These are phyloP conservation scores for Vulpes ferrilata DNA, from an alignment of 2,113 vertebrate genomes.

Conservation along the genomic window DNA sequence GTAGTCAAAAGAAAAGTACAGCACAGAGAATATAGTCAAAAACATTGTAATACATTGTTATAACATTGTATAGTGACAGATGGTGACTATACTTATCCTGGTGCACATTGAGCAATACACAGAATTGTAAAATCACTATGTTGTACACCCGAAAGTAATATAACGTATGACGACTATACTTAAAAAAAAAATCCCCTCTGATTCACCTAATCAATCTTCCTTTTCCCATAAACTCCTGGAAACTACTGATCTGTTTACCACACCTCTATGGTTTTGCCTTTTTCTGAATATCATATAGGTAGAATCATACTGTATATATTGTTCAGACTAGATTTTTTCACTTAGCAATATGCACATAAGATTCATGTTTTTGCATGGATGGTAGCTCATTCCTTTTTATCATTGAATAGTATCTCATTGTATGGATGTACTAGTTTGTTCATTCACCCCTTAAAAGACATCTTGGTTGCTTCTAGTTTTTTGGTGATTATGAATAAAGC, in stretches of 20 bases:
- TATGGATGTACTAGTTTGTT: not conserved
- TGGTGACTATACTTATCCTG: not conserved
- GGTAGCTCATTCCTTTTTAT: not conserved
- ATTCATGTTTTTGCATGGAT: not conserved
- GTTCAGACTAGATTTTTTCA: not conserved
- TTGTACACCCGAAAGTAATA: not conserved
- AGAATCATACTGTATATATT: not conserved
- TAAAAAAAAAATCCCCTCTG: not conserved
- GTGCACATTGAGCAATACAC: not conserved
- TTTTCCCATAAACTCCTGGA: not conserved
- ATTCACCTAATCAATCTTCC: not conserved
- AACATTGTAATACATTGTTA: not conserved
- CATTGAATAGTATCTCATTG: not conserved
- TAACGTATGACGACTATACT: not conserved
- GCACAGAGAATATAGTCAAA: not conserved
- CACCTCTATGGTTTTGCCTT: not conserved
- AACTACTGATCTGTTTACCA: not conserved
- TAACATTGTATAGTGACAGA: not conserved
- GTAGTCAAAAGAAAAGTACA: conserved; percentile 40
- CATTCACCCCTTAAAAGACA: not conserved
- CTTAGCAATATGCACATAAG: not conserved
- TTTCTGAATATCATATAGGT: not conserved
- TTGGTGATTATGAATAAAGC: conserved; percentile 28
- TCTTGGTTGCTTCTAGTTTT: not conserved
- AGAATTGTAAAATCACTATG: not conserved